Base-by-base conservation (phyloP, 2,888 invertebrate species). In the Alloplasta piceator region DNA sequence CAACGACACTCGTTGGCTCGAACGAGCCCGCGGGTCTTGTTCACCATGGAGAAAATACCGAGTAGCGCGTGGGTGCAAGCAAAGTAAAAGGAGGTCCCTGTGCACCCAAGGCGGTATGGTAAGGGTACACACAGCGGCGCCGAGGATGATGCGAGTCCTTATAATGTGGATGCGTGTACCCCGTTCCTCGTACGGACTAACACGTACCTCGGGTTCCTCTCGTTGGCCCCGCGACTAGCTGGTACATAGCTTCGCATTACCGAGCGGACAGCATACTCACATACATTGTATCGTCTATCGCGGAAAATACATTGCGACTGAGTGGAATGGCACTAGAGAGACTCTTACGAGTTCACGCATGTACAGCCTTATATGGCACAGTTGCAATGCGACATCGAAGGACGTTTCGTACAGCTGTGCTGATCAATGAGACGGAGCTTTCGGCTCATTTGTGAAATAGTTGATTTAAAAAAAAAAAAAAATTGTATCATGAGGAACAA, bases 391-490 rank as follows among this genome's bases (percentile, higher is more conserved):
- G 50, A 64, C 64, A 72, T 60, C 87, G 85, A 85, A 86, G 26
- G 26, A 26, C 26, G 26, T 26, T 26, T 26, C 26, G 26, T 26
- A 26, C 26, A 26, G 26, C 26, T 26, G 26, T 26, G 26, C 3
- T 26, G 84, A 89, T 87, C 88, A 85, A 86, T 85, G 85, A 81
- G 83, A 89, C 85, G 83, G 26, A 85, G 85, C 84, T 87, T 76
- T 79, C 83, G 84, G 83, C 81, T 80, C 82, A 84, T 87, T 85
- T 84, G 82, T 74, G 83, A 83, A 80, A 78, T 80, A 66, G 84
- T 73, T 82, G 82, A 85, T n/a, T n/a, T n/a, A n/a, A n/a, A n/a
- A n/a, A n/a, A n/a, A n/a, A n/a, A n/a, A n/a, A n/a, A n/a, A n/a
- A n/a, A n/a, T 85, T 84, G 85, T 83, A 79, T 87, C 85, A 82